Evolutionary conservation across 2,888 invertebrate genomes (phyloP).

Genomic region (Aphelenchoides bicaudatus): DNA sequence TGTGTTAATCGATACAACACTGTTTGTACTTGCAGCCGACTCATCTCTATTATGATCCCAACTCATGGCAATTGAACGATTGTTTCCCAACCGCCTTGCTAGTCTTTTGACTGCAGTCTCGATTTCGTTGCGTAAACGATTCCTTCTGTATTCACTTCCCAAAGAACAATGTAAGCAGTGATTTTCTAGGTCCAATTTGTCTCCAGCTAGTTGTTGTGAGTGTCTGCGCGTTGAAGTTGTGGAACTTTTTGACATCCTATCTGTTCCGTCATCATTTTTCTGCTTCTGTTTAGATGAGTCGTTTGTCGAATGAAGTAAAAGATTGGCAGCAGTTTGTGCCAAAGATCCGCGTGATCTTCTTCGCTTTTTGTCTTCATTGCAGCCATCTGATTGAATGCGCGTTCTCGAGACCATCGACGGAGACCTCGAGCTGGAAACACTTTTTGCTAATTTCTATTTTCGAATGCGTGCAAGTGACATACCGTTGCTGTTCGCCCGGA

Average conservation of each 20-base stretch:
- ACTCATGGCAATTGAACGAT: conserved; percentile 17
- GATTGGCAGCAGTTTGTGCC: conserved; percentile 1
- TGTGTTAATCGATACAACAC: conserved; percentile 18
- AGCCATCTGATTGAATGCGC: conserved; percentile 38
- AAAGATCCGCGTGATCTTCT: conserved; percentile 17
- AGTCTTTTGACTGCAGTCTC: conserved; percentile 55
- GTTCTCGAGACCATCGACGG: conserved; percentile 33
- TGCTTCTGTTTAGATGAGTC: background rate
- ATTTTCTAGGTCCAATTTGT: conserved; percentile 20
- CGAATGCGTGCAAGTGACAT: conserved; percentile 10
- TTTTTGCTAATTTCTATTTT: background rate
- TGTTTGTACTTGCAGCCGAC: conserved; percentile 17
- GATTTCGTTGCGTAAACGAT: conserved; percentile 47
- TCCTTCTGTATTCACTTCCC: conserved; percentile 30
- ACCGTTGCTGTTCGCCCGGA: conserved; percentile 49
- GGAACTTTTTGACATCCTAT: background rate
- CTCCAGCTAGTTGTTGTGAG: conserved; percentile 8
- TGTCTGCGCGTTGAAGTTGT: conserved; percentile 2
- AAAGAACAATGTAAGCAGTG: conserved; percentile 36
- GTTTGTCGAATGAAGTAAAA: no score
- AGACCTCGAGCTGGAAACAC: conserved; percentile 30
- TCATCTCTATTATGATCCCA: conserved; percentile 25
- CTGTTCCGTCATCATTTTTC: background rate
- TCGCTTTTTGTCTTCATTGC: conserved; percentile 26
- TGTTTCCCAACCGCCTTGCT: conserved; percentile 48